A percentile compares a stretch with the other conserved stretches of the same genome.
phyloP scores from a whole-genome alignment of 1,140 invertebrate genomes.

The Ips nitidus region DNA sequence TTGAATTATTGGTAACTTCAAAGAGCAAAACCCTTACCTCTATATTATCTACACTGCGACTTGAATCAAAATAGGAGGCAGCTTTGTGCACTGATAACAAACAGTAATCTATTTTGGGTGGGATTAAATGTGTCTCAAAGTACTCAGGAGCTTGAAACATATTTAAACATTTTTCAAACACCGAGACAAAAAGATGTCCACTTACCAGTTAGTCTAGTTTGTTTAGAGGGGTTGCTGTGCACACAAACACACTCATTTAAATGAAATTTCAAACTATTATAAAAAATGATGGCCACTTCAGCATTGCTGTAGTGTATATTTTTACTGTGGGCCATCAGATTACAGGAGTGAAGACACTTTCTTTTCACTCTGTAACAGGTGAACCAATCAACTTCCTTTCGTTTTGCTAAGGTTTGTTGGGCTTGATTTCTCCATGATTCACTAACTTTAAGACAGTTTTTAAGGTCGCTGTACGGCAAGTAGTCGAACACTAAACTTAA shows the following conservation, averaged over 20 bases:
- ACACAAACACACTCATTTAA: slow-evolving; percentile 41
- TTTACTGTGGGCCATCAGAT: slow-evolving; percentile 33
- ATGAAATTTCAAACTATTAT: slow-evolving; percentile 36
- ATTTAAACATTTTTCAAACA: no score
- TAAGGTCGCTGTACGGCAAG: slow-evolving; percentile 38
- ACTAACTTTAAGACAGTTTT: slow-evolving; percentile 35
- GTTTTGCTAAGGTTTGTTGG: slow-evolving; percentile 30
- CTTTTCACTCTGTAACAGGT: slow-evolving; percentile 35
- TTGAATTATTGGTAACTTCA: no score
- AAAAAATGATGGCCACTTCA: slow-evolving; percentile 39
- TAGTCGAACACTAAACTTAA: slow-evolving; percentile 42
- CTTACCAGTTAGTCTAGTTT: slow-evolving; percentile 31
- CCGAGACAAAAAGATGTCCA: background rate
- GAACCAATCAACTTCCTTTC: slow-evolving; percentile 40
- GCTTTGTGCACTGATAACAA: slow-evolving; percentile 40
- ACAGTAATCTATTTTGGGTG: slow-evolving; percentile 38
- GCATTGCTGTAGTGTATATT: slow-evolving; percentile 41
- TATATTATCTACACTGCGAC: background rate
- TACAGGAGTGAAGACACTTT: slow-evolving; percentile 14
- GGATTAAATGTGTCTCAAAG: slow-evolving; percentile 40
- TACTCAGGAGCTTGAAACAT: slow-evolving; percentile 37
- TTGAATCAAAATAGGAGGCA: slow-evolving; percentile 37
- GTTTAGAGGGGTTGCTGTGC: slow-evolving; percentile 32
- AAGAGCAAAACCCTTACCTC: background rate
- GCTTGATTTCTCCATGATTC: slow-evolving; percentile 37